Conservation (phyloP, 2,888 invertebrate genomes). For the Chymomyza amoena region DNA sequence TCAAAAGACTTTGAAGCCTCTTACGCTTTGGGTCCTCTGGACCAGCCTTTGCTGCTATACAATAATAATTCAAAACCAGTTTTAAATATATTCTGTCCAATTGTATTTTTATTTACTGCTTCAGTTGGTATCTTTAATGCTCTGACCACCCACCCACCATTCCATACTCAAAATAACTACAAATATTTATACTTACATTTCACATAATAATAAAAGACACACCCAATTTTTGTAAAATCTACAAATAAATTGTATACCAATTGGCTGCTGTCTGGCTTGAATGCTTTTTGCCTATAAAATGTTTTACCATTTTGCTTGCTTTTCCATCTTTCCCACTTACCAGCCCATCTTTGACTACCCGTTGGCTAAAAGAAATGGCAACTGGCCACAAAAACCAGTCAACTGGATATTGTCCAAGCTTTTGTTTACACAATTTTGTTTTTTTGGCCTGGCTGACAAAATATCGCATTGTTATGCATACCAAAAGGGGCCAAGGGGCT, state of each 20-base stretch:
- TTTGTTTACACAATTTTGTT: constrained; percentile 67
- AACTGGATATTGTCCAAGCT: constrained; percentile 70
- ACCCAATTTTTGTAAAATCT: constrained; percentile 61
- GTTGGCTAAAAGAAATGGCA: neutral
- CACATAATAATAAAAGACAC: constrained; percentile 64
- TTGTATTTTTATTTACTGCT: neutral
- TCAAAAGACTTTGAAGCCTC: no score
- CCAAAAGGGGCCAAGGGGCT: constrained; percentile 15
- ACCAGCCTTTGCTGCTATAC: no score
- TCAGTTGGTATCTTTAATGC: neutral
- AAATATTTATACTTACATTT: constrained; percentile 53
- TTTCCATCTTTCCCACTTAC: constrained; percentile 20
- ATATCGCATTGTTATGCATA: constrained; percentile 48
- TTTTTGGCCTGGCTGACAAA: constrained; percentile 26
- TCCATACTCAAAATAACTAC: constrained; percentile 4
- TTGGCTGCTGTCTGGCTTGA: constrained; percentile 33
- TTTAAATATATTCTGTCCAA: neutral
- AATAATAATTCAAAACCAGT: no score
- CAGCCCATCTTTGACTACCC: constrained; percentile 28
- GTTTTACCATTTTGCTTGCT: constrained; percentile 9
- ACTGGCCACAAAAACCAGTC: constrained; percentile 69
- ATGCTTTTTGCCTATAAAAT: constrained; percentile 1
- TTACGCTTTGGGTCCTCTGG: no score
- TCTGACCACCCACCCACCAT: neutral
- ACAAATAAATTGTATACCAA: constrained; percentile 64